Percentiles rank a stretch among this genome's conserved stretches.
These are phyloP conservation scores for Trididemnum clinides DNA, from an alignment of 23 tunicate species.

Conservation along the genomic window DNA sequence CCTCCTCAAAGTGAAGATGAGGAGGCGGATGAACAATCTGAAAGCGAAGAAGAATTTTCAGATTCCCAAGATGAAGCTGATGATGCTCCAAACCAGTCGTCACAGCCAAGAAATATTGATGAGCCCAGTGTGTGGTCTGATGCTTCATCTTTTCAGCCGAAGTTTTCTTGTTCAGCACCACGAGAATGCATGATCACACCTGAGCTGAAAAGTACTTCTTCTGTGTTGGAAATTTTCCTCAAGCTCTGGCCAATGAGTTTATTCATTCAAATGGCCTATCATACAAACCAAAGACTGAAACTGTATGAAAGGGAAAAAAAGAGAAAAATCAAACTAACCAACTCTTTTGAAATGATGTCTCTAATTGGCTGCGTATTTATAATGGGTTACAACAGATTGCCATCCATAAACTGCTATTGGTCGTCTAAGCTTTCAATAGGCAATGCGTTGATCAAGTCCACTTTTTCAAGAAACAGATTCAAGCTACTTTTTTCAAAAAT, in stretches of 20 bases:
- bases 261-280: conserved; percentile 19
- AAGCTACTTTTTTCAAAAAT: conserved; percentile 36
- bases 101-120: conserved; percentile 17
- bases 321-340: conserved; percentile 27
- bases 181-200: conserved; percentile 22
- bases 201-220: conserved; percentile 21
- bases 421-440: conserved; percentile 22
- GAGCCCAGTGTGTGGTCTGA: conserved; percentile 33
- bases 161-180: conserved; percentile 15
- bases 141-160: conserved; percentile 17
- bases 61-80: conserved; percentile 22
- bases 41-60: conserved; percentile 16
- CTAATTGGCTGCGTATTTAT: conserved; percentile 24
- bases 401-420: conserved; percentile 19
- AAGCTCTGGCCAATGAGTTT: conserved; percentile 39
- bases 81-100: conserved; percentile 7
- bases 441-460: conserved; percentile 13
- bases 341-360: conserved; percentile 23
- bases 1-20: conserved; percentile 14
- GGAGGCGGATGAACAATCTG: conserved; percentile 16
- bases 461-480: conserved; percentile 33
- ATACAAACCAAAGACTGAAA: conserved; percentile 18
- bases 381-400: conserved; percentile 26
- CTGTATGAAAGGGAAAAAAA: conserved; percentile 12
- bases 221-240: conserved; percentile 20